A percentile compares a stretch with the other conserved stretches of the same genome.
phyloP scores from a whole-genome alignment of 2,797 vertebrate species.

The Cryptoblepharus egeriae region DNA sequence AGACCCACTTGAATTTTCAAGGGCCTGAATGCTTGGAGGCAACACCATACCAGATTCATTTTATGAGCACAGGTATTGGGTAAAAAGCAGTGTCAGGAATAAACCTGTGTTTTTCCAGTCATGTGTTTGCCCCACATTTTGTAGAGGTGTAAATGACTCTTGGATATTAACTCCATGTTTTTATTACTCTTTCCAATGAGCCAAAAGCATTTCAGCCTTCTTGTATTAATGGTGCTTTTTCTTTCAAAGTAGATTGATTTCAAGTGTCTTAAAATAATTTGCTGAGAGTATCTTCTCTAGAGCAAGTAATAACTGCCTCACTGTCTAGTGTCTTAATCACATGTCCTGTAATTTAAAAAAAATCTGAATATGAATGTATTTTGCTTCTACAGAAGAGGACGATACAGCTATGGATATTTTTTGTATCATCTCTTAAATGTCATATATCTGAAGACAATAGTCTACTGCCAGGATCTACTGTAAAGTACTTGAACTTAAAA shows the following conservation, averaged over 20 bases:
- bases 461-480: neutral
- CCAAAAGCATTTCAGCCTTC: conserved; percentile 59
- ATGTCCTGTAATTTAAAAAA: conserved; percentile 38
- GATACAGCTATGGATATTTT: conserved; percentile 45
- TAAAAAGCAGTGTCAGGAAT: conserved; percentile 1
- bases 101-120: conserved; percentile 11
- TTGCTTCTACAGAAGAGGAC: conserved; percentile 54
- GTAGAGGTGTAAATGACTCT: conserved; percentile 32
- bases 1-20: neutral
- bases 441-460: conserved; percentile 28
- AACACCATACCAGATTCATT: neutral
- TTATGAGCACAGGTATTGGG: neutral
- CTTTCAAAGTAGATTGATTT: conserved; percentile 64
- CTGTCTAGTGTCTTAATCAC: conserved; percentile 68
- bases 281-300: conserved; percentile 62
- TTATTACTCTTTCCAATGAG: conserved; percentile 36
- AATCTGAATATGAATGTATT: conserved; percentile 61
- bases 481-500: conserved; percentile 24
- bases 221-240: conserved; percentile 70
- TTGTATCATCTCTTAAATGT: conserved; percentile 35
- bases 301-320: conserved; percentile 68
- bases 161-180: neutral
- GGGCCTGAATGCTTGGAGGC: neutral
- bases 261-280: conserved; percentile 71
- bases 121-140: neutral